Evolutionary conservation across 2,797 vertebrate species (phyloP).

Genomic region (Mormyrus proboscirostris): DNA sequence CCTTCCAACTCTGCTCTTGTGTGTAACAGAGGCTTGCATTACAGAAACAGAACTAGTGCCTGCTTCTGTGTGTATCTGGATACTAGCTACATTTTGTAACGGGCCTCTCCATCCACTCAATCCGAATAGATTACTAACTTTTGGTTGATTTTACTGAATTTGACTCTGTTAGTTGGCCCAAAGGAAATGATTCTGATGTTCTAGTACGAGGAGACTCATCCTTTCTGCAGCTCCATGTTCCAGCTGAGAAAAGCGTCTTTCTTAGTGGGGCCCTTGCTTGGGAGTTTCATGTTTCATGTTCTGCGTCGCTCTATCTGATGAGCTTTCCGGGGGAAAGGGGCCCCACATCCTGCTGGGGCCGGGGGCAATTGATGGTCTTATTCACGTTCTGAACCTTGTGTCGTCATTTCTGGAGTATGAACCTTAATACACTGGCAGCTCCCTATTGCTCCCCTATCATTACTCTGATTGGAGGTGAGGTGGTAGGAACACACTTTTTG

Average conservation of each 20-base stretch:
- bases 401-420: neutral
- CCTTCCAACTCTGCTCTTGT: neutral
- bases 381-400: neutral
- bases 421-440: neutral
- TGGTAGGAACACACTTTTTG: neutral
- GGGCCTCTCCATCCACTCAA: neutral
- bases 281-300: neutral
- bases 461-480: neutral
- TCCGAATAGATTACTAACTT: neutral
- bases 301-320: conserved; percentile 3
- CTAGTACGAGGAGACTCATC: neutral
- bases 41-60: neutral
- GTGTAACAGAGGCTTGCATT: neutral
- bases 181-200: neutral
- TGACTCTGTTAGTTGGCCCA: neutral
- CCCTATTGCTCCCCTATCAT: neutral
- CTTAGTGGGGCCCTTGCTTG: neutral
- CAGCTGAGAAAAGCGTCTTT: neutral
- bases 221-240: neutral
- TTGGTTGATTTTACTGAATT: neutral
- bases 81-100: neutral
- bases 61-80: neutral
- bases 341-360: neutral
- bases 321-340: conserved; percentile 21
- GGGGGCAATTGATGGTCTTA: neutral